Evolutionary conservation across 30 jellyfish, hydroid and myxozoan genomes (phyloP).

Genomic region (Cassiopea xamachana): DNA sequence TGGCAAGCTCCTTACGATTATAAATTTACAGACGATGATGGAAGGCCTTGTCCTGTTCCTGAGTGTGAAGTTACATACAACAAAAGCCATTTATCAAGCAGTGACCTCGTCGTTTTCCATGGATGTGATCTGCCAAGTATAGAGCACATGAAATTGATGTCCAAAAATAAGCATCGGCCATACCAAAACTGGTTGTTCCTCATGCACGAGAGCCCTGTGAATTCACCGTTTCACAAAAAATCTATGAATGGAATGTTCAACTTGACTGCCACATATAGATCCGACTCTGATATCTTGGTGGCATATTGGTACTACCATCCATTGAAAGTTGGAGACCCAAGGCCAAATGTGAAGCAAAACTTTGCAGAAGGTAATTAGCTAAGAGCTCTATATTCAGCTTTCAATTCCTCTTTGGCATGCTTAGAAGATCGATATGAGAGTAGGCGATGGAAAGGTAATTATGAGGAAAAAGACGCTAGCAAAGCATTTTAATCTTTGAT

Average conservation of each 20-base stretch:
- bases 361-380: slow-evolving; percentile 73
- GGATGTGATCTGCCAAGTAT: slow-evolving; percentile 87
- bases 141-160: slow-evolving; percentile 31
- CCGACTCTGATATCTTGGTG: slow-evolving; percentile 80
- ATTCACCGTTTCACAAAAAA: slow-evolving; percentile 19
- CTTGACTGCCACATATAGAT: slow-evolving; percentile 86
- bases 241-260: slow-evolving; percentile 68
- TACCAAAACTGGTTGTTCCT: slow-evolving; percentile 78
- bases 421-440: no score
- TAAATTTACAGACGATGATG: slow-evolving; percentile 78
- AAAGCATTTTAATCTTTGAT: no score
- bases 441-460: no score
- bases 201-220: slow-evolving; percentile 93
- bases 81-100: slow-evolving; percentile 24
- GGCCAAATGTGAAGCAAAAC: slow-evolving; percentile 22
- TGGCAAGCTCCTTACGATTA: slow-evolving; percentile 67
- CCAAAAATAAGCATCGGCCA: slow-evolving; percentile 13
- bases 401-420: background rate
- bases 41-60: slow-evolving; percentile 61
- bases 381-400: background rate
- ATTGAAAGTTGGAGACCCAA: slow-evolving; percentile 21
- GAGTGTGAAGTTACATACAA: slow-evolving; percentile 83
- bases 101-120: slow-evolving; percentile 86
- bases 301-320: slow-evolving; percentile 49
- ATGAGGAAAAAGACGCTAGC: no score